These are phyloP conservation scores for Laticauda colubrina DNA, from an alignment of 2,113 vertebrate genomes.

Conservation along the genomic window DNA sequence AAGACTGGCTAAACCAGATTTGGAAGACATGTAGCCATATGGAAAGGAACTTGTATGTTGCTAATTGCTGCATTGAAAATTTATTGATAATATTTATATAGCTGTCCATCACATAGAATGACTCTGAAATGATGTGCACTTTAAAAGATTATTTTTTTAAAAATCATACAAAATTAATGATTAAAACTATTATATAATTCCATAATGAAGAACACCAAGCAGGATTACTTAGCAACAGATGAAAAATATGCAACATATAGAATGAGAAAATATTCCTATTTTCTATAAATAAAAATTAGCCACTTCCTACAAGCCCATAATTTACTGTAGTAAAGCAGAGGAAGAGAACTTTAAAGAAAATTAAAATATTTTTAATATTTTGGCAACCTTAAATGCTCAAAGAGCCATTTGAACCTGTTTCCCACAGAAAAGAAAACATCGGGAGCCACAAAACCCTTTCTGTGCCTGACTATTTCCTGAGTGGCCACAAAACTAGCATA, in stretches of 20 bases:
- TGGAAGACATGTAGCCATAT: background rate
- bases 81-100: background rate
- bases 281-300: background rate
- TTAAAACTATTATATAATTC: background rate
- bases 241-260: background rate
- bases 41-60: too few relatives aligned
- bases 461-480: too few relatives aligned
- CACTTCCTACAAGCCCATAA: background rate
- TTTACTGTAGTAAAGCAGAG: background rate
- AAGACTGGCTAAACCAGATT: background rate
- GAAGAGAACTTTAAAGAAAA: background rate
- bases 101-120: background rate
- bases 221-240: background rate
- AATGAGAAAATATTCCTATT: background rate
- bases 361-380: background rate
- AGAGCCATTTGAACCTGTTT: too few relatives aligned
- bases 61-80: background rate
- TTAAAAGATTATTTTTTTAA: background rate
- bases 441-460: too few relatives aligned
- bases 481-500: too few relatives aligned
- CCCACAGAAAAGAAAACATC: too few relatives aligned
- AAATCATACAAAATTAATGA: background rate
- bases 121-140: background rate
- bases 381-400: too few relatives aligned
- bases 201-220: background rate